Evolutionary conservation across 2,113 vertebrate genomes (phyloP).

Genomic region (Anolis sagrei): DNA sequence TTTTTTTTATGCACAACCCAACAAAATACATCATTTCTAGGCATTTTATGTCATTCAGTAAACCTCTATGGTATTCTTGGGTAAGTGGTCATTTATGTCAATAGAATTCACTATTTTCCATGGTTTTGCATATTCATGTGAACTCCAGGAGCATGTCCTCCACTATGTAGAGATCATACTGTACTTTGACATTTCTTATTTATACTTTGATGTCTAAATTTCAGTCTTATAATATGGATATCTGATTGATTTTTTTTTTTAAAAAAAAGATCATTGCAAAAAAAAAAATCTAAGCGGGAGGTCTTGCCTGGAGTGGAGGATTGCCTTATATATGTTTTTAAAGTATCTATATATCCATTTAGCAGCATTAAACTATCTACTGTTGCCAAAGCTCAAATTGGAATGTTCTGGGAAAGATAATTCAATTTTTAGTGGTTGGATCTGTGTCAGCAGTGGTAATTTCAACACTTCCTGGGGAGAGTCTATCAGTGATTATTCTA

Average conservation of each 20-base stretch:
- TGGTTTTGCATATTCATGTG: no score
- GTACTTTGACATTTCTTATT: constrained; percentile 57
- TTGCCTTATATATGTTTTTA: not conserved
- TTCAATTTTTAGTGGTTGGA: constrained; percentile 74
- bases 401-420: constrained; percentile 73
- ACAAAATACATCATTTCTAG: no score
- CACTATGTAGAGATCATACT: no score
- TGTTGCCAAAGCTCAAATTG: constrained; percentile 66
- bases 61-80: no score
- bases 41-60: no score
- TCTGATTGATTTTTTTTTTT: not conserved
- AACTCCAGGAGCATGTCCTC: no score
- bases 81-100: no score
- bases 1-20: no score
- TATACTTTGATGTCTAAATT: constrained; percentile 34
- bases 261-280: not conserved
- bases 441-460: constrained; percentile 70
- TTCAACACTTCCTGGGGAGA: constrained; percentile 68
- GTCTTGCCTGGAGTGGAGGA: constrained; percentile 41
- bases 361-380: constrained; percentile 54
- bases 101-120: no score
- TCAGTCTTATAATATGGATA: not conserved
- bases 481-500: constrained; percentile 59
- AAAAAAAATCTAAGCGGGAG: constrained; percentile 42
- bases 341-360: constrained; percentile 31